Conservation (phyloP, 2,888 invertebrate species). For the Deilephila elpenor region DNA sequence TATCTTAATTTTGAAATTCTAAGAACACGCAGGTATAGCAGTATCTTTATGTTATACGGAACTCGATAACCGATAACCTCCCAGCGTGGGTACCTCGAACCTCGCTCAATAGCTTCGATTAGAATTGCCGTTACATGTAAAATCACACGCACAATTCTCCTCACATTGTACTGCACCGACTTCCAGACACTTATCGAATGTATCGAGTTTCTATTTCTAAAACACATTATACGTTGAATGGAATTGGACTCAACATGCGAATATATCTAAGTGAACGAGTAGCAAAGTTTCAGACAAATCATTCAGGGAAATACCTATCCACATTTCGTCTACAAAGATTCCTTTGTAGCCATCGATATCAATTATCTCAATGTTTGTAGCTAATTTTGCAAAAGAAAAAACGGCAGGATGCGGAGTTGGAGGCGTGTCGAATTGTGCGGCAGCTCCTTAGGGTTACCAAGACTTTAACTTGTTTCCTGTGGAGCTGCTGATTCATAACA, state of each 20-base stretch:
- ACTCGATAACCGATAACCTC: constrained; percentile 76
- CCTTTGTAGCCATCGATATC: constrained; percentile 47
- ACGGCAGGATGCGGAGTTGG: constrained; percentile 75
- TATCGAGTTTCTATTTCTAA: constrained; percentile 49
- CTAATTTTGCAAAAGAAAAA: constrained; percentile 75
- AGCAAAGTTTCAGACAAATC: constrained; percentile 34
- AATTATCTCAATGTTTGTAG: constrained; percentile 37
- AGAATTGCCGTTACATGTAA: constrained; percentile 76
- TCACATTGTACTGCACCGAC: constrained; percentile 43
- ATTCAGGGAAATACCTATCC: constrained; percentile 49
- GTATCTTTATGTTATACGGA: constrained; percentile 57
- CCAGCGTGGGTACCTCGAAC: constrained; percentile 64
- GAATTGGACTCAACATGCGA: constrained; percentile 12
- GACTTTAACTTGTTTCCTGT: neutral
- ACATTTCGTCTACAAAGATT: constrained; percentile 66
- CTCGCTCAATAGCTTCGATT: constrained; percentile 70
- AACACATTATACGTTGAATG: constrained; percentile 30
- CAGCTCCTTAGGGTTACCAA: constrained; percentile 54
- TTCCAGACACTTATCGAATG: constrained; percentile 46
- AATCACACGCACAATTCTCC: constrained; percentile 73
- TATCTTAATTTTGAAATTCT: constrained; percentile 41
- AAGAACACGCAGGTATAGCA: constrained; percentile 46
- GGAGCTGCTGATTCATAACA: too few relatives aligned
- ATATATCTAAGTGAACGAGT: neutral
- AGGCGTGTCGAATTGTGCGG: constrained; percentile 73